Percentiles rank a stretch among this genome's conserved stretches.
Evolutionary conservation across 2,888 invertebrate species (phyloP).

Genomic region (Rhingia rostrata): DNA sequence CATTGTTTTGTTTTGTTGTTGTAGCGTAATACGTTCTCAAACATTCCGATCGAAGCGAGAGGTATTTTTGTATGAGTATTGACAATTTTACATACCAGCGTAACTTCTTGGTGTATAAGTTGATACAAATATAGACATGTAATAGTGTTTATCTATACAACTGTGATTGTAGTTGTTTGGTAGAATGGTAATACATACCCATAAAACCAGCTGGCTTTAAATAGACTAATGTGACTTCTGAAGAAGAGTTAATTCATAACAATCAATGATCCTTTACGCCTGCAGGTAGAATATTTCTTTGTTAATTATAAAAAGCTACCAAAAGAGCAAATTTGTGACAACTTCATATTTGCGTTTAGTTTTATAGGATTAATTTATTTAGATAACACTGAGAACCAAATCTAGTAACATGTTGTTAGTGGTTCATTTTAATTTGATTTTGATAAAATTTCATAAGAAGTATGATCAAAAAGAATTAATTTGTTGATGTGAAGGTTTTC

Average conservation of each 20-base stretch:
- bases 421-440: neutral
- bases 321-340: too few relatives aligned
- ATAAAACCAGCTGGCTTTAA: conserved; percentile 11
- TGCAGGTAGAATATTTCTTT: neutral
- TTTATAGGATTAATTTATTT: too few relatives aligned
- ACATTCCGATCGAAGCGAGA: conserved; percentile 39
- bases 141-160: conserved; percentile 60
- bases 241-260: conserved; percentile 44
- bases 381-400: too few relatives aligned
- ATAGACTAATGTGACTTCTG: conserved; percentile 32
- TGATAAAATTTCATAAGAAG: neutral
- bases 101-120: conserved; percentile 32
- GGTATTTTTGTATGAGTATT: conserved; percentile 59
- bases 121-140: too few relatives aligned
- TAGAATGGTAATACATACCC: conserved; percentile 28
- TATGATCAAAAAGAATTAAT: neutral
- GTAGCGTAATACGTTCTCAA: conserved; percentile 49
- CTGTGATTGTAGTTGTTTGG: conserved; percentile 47
- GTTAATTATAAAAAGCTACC: neutral
- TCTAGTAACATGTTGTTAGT: too few relatives aligned
- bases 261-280: conserved; percentile 19
- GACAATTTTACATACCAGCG: conserved; percentile 5
- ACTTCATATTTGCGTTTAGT: too few relatives aligned
- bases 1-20: conserved; percentile 23
- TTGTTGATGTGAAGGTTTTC: too few relatives aligned